Percentiles rank a stretch among this genome's conserved stretches.
These are phyloP conservation scores for Halocynthia aurantium DNA, from an alignment of 23 tunicate species.

Conservation along the genomic window DNA sequence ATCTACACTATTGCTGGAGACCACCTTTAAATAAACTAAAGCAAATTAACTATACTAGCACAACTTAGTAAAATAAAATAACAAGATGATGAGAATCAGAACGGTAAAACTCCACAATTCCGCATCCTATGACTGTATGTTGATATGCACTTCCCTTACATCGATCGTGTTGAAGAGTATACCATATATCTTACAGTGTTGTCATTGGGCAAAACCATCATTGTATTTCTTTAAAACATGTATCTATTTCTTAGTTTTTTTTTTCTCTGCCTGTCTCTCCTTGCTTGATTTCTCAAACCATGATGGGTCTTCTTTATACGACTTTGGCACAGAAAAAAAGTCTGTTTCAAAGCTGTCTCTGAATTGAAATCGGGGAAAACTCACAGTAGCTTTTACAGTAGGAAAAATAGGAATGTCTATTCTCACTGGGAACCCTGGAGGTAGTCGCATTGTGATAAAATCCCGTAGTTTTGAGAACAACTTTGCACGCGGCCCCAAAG, in stretches of 20 bases:
- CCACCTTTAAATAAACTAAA: too few species aligned
- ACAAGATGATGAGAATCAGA: background rate
- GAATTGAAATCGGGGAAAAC: constrained; percentile 71
- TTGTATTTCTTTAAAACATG: too few species aligned
- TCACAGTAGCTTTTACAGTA: constrained; percentile 82
- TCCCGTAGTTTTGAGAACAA: constrained; percentile 60
- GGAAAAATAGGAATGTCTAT: constrained; percentile 77
- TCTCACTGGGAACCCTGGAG: constrained; percentile 90
- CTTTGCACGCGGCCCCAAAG: constrained; percentile 79
- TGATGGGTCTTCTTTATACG: constrained; percentile 35
- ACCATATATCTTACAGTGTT: too few species aligned
- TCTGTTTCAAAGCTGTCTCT: constrained; percentile 19
- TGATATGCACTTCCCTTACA: too few species aligned
- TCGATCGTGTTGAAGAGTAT: too few species aligned
- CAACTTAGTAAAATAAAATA: too few species aligned
- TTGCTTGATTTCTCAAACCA: constrained; percentile 58
- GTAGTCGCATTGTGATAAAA: constrained; percentile 57
- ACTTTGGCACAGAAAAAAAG: constrained; percentile 55
- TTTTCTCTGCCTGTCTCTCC: constrained; percentile 25
- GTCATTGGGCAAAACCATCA: too few species aligned
- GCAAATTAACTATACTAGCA: too few species aligned
- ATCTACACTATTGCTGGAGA: too few species aligned
- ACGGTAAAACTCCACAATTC: background rate
- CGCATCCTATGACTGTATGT: background rate
- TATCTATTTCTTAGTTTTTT: background rate